Percentiles rank a stretch among this genome's conserved stretches.
Conservation (phyloP, 2,888 invertebrate genomes). For the Atethmia centrago region DNA sequence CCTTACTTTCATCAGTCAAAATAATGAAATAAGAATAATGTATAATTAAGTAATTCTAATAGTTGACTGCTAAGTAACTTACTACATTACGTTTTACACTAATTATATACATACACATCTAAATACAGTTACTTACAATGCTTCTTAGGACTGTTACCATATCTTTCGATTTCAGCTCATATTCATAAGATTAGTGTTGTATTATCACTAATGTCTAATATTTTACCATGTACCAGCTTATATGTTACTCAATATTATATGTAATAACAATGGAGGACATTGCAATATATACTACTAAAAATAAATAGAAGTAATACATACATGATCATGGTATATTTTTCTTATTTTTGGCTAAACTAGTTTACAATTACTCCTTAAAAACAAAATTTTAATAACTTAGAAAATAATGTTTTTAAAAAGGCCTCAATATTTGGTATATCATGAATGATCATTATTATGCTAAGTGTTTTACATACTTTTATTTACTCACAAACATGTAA, state of each 20-base stretch:
- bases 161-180: slow-evolving; percentile 83
- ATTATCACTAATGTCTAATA: slow-evolving; percentile 70
- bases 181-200: slow-evolving; percentile 89
- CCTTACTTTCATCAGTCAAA: slow-evolving; percentile 52
- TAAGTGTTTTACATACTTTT: slow-evolving; percentile 27
- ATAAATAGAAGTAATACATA: slow-evolving; percentile 27
- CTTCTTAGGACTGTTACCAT: slow-evolving; percentile 70
- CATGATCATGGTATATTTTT: slow-evolving; percentile 33
- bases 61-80: slow-evolving; percentile 59
- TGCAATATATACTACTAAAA: slow-evolving; percentile 44
- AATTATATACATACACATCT: slow-evolving; percentile 65
- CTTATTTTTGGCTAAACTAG: slow-evolving; percentile 44
- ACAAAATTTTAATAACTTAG: slow-evolving; percentile 50
- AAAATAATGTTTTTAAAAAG: slow-evolving; percentile 77
- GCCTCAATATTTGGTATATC: slow-evolving; percentile 81
- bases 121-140: slow-evolving; percentile 66
- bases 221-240: slow-evolving; percentile 58
- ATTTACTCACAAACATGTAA: slow-evolving; percentile 40
- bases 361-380: slow-evolving; percentile 40
- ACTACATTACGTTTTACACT: slow-evolving; percentile 60
- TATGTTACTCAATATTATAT: slow-evolving; percentile 53
- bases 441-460: slow-evolving; percentile 48
- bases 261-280: slow-evolving; percentile 47
- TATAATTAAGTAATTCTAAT: slow-evolving; percentile 57
- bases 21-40: slow-evolving; percentile 46